These are phyloP conservation scores for Neopelma chrysocephalum DNA, from an alignment of 2,797 vertebrate genomes.

Conservation along the genomic window DNA sequence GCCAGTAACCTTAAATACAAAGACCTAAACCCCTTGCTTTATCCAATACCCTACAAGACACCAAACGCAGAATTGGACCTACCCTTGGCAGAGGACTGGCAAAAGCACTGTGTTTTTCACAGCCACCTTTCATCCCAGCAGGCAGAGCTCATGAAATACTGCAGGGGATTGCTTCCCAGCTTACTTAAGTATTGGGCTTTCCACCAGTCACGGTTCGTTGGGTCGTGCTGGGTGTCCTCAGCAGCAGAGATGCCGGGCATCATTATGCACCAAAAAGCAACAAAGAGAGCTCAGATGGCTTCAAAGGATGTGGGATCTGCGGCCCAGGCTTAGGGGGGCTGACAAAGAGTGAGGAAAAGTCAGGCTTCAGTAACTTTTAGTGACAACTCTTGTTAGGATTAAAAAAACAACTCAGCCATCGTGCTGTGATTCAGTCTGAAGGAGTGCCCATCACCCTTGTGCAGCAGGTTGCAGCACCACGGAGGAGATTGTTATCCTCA, in stretches of 20 bases:
- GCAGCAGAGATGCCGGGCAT: slow-evolving; percentile 74
- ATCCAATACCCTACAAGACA: not conserved
- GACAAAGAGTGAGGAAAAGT: slow-evolving; percentile 80
- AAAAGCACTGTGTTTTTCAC: not conserved
- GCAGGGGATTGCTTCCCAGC: not conserved
- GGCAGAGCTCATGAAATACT: slow-evolving; percentile 7
- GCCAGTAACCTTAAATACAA: not conserved
- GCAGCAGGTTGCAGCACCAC: slow-evolving; percentile 10
- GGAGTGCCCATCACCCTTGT: slow-evolving; percentile 54
- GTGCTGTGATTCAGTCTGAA: slow-evolving; percentile 75
- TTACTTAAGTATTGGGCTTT: not conserved
- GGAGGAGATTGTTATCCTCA: slow-evolving; percentile 20
- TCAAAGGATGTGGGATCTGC: slow-evolving; percentile 79
- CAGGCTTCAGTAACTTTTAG: slow-evolving; percentile 87
- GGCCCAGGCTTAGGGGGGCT: slow-evolving; percentile 75
- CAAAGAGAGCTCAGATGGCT: slow-evolving; percentile 78
- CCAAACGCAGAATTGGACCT: not conserved
- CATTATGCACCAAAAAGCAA: slow-evolving; percentile 79
- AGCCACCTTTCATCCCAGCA: not conserved
- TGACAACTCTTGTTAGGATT: slow-evolving; percentile 85
- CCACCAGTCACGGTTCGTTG: not conserved
- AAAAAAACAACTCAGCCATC: slow-evolving; percentile 81
- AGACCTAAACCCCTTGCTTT: not conserved
- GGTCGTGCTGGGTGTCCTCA: slow-evolving; percentile 67
- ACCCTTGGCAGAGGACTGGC: slow-evolving; percentile 4